phyloP scores from a whole-genome alignment of 35 echinoderm and acorn worm genomes.

The Holothuria glaberrima region DNA sequence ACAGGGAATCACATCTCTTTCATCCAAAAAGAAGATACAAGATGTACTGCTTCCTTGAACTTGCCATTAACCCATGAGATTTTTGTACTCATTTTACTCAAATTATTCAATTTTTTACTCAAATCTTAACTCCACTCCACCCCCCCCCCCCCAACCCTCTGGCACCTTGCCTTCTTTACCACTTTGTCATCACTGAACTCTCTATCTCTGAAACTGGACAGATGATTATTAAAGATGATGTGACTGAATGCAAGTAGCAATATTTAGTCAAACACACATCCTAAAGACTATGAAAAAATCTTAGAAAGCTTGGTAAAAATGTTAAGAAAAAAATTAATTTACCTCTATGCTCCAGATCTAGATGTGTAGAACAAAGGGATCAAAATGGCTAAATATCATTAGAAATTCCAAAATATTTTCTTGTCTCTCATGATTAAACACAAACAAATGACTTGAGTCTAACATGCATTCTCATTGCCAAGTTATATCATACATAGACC shows the following conservation, averaged over 20 bases:
- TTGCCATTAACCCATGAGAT: too few species aligned
- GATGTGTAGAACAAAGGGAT: constrained; percentile 16
- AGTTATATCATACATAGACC: too few species aligned
- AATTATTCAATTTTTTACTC: neutral
- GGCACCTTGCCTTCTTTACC: neutral
- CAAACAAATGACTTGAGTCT: too few species aligned
- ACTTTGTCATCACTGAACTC: neutral
- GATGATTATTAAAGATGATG: neutral
- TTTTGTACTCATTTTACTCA: too few species aligned
- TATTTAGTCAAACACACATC: neutral
- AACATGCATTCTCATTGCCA: too few species aligned
- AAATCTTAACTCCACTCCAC: neutral
- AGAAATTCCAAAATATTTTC: too few species aligned
- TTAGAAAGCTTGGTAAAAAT: neutral
- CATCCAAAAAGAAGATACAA: too few species aligned
- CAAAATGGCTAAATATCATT: too few species aligned
- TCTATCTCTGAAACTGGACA: neutral
- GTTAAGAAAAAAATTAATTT: neutral
- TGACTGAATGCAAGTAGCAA: constrained; percentile 13
- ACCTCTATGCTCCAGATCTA: constrained; percentile 32
- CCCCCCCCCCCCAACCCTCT: neutral
- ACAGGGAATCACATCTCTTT: too few species aligned
- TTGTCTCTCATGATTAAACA: too few species aligned
- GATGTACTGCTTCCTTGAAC: too few species aligned
- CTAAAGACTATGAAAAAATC: neutral